phyloP scores from a whole-genome alignment of 2,797 vertebrate species.

The Fringilla coelebs region DNA sequence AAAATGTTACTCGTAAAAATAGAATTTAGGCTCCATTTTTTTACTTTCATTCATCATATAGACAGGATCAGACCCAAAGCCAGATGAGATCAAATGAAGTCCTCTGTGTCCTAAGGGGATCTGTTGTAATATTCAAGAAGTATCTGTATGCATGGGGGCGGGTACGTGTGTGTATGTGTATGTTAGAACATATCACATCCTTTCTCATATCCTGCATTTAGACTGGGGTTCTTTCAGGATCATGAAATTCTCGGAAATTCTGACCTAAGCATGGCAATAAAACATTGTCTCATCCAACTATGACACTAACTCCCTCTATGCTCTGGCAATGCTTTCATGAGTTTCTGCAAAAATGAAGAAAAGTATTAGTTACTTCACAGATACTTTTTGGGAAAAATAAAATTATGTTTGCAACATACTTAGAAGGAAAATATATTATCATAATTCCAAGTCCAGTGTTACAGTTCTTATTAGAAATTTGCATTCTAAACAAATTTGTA shows the following conservation, averaged over 20 bases:
- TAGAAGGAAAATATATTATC: background rate
- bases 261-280: slow-evolving; percentile 1
- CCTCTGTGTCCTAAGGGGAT: background rate
- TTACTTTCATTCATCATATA: background rate
- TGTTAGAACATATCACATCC: background rate
- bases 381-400: background rate
- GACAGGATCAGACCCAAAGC: background rate
- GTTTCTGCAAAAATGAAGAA: background rate
- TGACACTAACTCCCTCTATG: background rate
- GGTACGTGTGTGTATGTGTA: background rate
- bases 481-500: background rate
- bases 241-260: background rate
- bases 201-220: background rate
- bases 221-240: background rate
- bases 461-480: background rate
- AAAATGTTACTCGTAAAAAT: background rate
- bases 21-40: background rate
- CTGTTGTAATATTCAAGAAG: background rate
- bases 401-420: background rate
- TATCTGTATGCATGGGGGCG: background rate
- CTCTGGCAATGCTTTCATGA: background rate
- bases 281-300: background rate
- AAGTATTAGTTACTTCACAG: background rate
- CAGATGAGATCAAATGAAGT: background rate
- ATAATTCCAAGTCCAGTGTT: background rate